phyloP scores from a whole-genome alignment of 2,797 vertebrate genomes.

The Echiichthys vipera region DNA sequence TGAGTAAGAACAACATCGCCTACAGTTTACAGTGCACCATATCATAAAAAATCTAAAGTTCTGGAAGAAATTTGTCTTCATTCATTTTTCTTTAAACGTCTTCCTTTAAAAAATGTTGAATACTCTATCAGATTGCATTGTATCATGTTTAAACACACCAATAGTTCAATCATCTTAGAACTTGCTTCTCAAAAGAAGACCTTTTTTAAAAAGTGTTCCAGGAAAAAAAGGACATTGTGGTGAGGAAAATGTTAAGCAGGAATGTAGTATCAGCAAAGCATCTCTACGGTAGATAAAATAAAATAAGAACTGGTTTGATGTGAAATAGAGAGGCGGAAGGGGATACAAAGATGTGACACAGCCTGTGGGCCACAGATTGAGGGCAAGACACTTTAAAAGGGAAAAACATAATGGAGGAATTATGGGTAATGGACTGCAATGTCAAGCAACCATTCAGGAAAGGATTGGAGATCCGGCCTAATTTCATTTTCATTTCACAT shows the following conservation, averaged over 20 bases:
- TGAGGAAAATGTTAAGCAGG: not conserved
- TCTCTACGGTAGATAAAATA: not conserved
- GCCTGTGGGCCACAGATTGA: slow-evolving; percentile 37
- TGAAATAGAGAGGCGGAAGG: not conserved
- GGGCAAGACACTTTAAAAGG: slow-evolving; percentile 41
- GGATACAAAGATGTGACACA: slow-evolving; percentile 19
- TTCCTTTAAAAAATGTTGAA: no score
- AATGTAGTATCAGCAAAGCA: slow-evolving; percentile 6
- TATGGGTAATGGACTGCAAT: slow-evolving; percentile 36
- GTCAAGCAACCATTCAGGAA: slow-evolving; percentile 27
- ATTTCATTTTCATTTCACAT: slow-evolving; percentile 34
- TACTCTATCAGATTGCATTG: no score
- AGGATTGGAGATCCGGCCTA: slow-evolving; percentile 25
- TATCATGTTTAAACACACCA: no score
- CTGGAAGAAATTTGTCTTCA: no score
- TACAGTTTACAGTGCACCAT: no score
- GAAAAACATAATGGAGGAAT: slow-evolving; percentile 45
- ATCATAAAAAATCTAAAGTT: no score
- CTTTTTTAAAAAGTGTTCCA: not conserved
- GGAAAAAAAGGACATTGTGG: not conserved
- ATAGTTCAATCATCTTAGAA: no score
- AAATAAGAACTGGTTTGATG: slow-evolving; percentile 36
- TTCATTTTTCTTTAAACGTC: no score
- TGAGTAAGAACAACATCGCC: no score
- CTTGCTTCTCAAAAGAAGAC: not conserved